phyloP scores from a whole-genome alignment of 2,888 invertebrate species.

The Heteropelma amictum region DNA sequence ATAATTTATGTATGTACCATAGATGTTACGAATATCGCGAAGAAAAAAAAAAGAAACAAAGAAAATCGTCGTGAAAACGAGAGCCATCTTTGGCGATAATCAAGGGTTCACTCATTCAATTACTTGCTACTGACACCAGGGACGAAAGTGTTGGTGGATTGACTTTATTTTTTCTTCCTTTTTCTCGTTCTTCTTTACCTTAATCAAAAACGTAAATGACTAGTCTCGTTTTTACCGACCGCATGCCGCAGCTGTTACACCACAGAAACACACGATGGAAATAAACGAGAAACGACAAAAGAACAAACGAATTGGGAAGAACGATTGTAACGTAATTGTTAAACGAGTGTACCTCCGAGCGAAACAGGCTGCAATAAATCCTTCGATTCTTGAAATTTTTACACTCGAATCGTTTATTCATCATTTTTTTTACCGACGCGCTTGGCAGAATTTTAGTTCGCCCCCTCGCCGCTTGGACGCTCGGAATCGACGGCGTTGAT shows the following conservation, averaged over 20 bases:
- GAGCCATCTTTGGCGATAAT: constrained; percentile 50
- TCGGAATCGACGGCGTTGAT: neutral
- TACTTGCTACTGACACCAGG: constrained; percentile 45
- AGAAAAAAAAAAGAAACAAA: neutral
- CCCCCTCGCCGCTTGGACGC: neutral
- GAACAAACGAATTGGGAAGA: constrained; percentile 8
- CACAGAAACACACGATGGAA: constrained; percentile 10
- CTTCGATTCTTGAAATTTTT: no score
- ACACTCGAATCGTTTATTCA: no score
- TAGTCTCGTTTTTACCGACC: constrained; percentile 51
- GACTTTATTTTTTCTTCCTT: constrained; percentile 14
- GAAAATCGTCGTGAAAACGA: constrained; percentile 13
- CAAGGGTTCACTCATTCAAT: constrained; percentile 65
- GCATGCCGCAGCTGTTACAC: constrained; percentile 51
- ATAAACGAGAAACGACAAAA: constrained; percentile 4
- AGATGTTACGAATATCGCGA: neutral
- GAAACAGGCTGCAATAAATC: no score
- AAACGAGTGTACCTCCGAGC: constrained; percentile 65
- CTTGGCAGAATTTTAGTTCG: neutral
- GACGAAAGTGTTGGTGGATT: constrained; percentile 43
- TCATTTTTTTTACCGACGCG: constrained; percentile 1
- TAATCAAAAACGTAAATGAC: constrained; percentile 37
- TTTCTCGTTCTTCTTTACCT: constrained; percentile 12
- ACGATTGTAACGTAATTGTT: constrained; percentile 58
- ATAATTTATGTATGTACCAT: neutral